phyloP scores from a whole-genome alignment of 23 tunicate genomes.

The Trididemnum nubilum region DNA sequence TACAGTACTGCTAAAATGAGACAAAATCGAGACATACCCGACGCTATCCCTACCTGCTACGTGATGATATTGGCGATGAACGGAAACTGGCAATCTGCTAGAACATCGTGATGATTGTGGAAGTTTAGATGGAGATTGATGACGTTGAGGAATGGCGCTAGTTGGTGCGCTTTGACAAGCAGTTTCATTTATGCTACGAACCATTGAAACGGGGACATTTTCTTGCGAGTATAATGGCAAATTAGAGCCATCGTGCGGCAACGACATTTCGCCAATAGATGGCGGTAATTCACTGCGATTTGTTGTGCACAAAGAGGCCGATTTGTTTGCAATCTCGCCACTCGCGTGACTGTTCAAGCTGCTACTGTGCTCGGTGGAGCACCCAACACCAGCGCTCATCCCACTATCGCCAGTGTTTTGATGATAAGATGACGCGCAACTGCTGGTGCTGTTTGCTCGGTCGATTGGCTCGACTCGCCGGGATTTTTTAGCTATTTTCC shows the following conservation, averaged over 20 bases:
- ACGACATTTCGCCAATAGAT: not conserved
- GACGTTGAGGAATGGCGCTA: not conserved
- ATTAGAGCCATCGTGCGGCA: not conserved
- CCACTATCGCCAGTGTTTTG: slow-evolving; percentile 93
- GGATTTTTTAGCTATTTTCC: slow-evolving; percentile 14
- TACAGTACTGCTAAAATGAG: no score
- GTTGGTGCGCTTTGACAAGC: not conserved
- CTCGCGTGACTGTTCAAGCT: slow-evolving; percentile 68
- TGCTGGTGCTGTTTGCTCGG: slow-evolving; percentile 60
- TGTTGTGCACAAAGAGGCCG: not conserved
- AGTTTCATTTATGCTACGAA: no score
- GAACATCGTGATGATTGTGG: not conserved
- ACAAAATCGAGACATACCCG: no score
- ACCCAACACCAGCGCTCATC: slow-evolving; percentile 89
- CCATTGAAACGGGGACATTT: not conserved
- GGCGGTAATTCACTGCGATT: no score
- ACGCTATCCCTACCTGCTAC: no score
- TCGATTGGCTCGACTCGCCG: slow-evolving; percentile 26
- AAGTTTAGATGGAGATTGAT: not conserved
- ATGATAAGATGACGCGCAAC: slow-evolving; percentile 67
- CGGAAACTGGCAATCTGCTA: not conserved
- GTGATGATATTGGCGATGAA: not conserved
- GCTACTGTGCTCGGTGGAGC: slow-evolving; percentile 76
- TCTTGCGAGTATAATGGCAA: not conserved
- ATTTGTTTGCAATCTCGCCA: slow-evolving; percentile 26